Evolutionary conservation across 1,140 invertebrate species (phyloP).

Genomic region (Meloidogyne exigua): DNA sequence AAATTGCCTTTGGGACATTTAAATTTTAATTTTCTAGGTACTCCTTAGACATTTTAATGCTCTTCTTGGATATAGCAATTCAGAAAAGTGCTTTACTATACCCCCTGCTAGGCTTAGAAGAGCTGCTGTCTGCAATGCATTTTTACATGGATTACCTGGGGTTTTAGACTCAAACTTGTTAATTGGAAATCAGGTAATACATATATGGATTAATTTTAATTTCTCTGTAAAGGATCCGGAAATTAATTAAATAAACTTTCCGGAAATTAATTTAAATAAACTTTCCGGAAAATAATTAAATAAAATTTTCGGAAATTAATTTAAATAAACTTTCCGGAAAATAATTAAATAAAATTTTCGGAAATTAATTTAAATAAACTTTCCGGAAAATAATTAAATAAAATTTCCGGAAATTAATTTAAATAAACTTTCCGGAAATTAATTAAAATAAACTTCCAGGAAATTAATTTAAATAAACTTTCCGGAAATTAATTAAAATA

Average conservation of each 20-base stretch:
- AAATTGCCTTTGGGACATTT: neutral
- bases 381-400: slow-evolving; percentile 58
- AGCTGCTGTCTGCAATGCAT: slow-evolving; percentile 73
- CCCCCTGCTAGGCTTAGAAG: slow-evolving; percentile 69
- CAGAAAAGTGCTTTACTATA: slow-evolving; percentile 83
- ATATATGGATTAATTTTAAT: slow-evolving; percentile 64
- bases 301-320: too few relatives aligned
- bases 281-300: too few relatives aligned
- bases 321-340: too few relatives aligned
- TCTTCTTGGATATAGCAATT: slow-evolving; percentile 85
- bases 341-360: neutral
- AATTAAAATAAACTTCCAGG: slow-evolving; percentile 57
- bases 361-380: slow-evolving; percentile 58
- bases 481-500: too few relatives aligned
- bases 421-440: neutral
- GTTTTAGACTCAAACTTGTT: slow-evolving; percentile 65
- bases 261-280: too few relatives aligned
- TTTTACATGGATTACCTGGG: slow-evolving; percentile 80
- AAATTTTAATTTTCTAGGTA: slow-evolving; percentile 66
- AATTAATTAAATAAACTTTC: slow-evolving; percentile 64
- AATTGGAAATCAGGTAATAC: slow-evolving; percentile 81
- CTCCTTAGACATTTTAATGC: slow-evolving; percentile 88
- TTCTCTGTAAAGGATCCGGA: neutral
- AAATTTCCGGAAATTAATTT: too few relatives aligned
- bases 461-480: too few relatives aligned